Percentiles rank a stretch among this genome's conserved stretches.
phyloP scores from a whole-genome alignment of 2,888 invertebrate genomes.

The Melolontha melolontha region DNA sequence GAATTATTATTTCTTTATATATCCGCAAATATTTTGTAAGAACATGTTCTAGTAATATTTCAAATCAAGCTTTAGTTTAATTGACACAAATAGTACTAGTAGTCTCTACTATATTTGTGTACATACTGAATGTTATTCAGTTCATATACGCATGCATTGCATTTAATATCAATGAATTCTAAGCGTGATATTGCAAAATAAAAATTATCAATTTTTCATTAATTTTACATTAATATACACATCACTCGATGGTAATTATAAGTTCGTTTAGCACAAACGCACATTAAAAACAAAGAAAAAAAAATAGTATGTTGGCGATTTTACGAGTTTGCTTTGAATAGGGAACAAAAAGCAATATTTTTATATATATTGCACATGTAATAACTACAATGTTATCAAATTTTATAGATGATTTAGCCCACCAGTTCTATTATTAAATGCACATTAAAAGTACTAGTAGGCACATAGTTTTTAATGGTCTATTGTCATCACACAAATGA shows the following conservation, averaged over 20 bases:
- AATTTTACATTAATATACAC: background rate
- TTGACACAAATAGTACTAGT: too few relatives aligned
- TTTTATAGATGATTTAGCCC: slow-evolving; percentile 42
- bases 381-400: slow-evolving; percentile 44
- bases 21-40: too few relatives aligned
- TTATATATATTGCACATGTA: slow-evolving; percentile 5
- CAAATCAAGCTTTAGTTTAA: too few relatives aligned
- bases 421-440: slow-evolving; percentile 37
- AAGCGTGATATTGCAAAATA: too few relatives aligned
- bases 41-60: too few relatives aligned
- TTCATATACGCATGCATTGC: too few relatives aligned
- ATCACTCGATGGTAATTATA: background rate
- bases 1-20: too few relatives aligned
- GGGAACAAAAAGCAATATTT: slow-evolving; percentile 30
- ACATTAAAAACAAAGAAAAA: slow-evolving; percentile 4
- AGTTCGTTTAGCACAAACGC: background rate
- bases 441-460: slow-evolving; percentile 20
- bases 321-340: slow-evolving; percentile 28
- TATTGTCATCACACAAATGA: slow-evolving; percentile 35
- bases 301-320: slow-evolving; percentile 38
- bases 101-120: too few relatives aligned
- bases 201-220: too few relatives aligned
- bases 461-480: slow-evolving; percentile 37
- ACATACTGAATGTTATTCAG: too few relatives aligned
- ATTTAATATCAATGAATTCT: too few relatives aligned